phyloP scores from a whole-genome alignment of 1,140 invertebrate species.

The Sminthurinus signatus region DNA sequence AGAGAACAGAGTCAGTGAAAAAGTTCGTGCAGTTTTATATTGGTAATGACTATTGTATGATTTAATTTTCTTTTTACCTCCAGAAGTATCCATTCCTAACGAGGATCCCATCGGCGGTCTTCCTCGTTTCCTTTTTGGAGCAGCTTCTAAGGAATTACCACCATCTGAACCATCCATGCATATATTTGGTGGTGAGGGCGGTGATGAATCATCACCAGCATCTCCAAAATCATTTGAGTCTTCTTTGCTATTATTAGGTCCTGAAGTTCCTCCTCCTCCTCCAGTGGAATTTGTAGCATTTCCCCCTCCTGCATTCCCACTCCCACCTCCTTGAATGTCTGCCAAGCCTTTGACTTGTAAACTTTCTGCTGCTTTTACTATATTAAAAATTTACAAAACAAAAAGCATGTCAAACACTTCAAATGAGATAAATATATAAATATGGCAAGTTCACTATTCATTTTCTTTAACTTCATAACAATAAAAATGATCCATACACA shows the following conservation, averaged over 20 bases:
- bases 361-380: slow-evolving; percentile 88
- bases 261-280: slow-evolving; percentile 50
- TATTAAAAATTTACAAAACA: no score
- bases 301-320: slow-evolving; percentile 17
- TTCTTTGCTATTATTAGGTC: slow-evolving; percentile 54
- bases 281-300: not conserved
- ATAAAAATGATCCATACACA: no score
- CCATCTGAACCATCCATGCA: slow-evolving; percentile 33
- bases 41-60: not conserved
- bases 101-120: slow-evolving; percentile 28
- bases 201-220: slow-evolving; percentile 33
- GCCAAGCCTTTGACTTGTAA: slow-evolving; percentile 83
- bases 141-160: slow-evolving; percentile 29
- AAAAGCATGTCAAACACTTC: no score
- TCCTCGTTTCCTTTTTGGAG: slow-evolving; percentile 35
- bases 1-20: slow-evolving; percentile 1
- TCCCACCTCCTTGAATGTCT: slow-evolving; percentile 37
- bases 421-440: no score
- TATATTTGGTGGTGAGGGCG: slow-evolving; percentile 33
- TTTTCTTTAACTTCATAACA: no score
- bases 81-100: not conserved
- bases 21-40: not conserved
- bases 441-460: no score
- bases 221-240: slow-evolving; percentile 40
- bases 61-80: no score